These are phyloP conservation scores for Macroteleia sp. DNA, from an alignment of 2,888 invertebrate species.

Conservation along the genomic window DNA sequence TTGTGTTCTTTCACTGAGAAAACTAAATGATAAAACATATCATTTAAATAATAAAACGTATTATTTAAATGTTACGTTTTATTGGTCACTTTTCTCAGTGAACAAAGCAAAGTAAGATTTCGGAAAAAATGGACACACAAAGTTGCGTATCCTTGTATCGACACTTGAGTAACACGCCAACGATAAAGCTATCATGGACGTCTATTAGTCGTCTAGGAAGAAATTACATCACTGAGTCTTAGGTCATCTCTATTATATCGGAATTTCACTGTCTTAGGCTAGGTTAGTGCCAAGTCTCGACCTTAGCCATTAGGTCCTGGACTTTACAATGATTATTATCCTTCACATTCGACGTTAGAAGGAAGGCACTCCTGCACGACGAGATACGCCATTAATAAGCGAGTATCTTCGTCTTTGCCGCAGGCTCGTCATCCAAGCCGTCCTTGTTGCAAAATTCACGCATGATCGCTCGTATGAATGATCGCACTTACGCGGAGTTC, in stretches of 20 bases:
- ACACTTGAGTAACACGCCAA: slow-evolving; percentile 57
- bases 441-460: slow-evolving; percentile 56
- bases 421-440: slow-evolving; percentile 3
- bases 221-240: slow-evolving; percentile 80
- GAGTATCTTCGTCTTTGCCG: slow-evolving; percentile 32
- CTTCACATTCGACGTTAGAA: slow-evolving; percentile 71
- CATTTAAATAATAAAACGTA: too few species aligned
- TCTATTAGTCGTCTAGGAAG: slow-evolving; percentile 78
- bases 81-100: too few species aligned
- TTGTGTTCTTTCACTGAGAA: too few species aligned
- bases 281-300: slow-evolving; percentile 65
- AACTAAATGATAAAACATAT: too few species aligned
- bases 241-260: slow-evolving; percentile 81
- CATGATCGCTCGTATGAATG: slow-evolving; percentile 43
- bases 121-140: too few species aligned
- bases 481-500: slow-evolving; percentile 23
- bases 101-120: too few species aligned
- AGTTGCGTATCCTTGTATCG: slow-evolving; percentile 47
- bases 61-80: too few species aligned
- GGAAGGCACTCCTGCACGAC: slow-evolving; percentile 44
- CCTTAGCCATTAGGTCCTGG: slow-evolving; percentile 67
- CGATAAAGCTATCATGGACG: slow-evolving; percentile 60
- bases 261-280: slow-evolving; percentile 76
- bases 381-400: slow-evolving; percentile 67
- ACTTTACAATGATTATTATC: slow-evolving; percentile 79